Base-by-base conservation (phyloP, 2,113 vertebrate genomes). In the Scalopus aquaticus region DNA sequence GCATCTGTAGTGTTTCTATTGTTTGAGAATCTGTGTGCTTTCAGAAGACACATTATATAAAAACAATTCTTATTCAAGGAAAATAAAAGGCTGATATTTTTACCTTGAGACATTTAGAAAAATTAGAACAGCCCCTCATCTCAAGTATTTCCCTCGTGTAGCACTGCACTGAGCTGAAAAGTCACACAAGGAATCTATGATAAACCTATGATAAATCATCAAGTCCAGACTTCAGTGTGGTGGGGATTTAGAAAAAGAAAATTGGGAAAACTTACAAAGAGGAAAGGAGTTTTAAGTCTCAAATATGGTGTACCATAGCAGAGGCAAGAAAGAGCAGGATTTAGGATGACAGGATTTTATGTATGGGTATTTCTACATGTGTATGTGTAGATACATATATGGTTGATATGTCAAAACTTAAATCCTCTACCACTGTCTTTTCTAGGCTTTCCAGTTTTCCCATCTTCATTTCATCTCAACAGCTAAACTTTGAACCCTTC, bases 1-100 rank as follows among this genome's bases (percentile, higher is more conserved):
- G 39, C 11, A 74, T 85, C 8, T 80, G 9, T 72, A 51, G 6
- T 72, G 11, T 93, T 82, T 78, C 32, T 86, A 1, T 93, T 86
- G 35, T 78, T 90, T 88, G 56, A 91, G 46, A 37, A 90, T 16
- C 67, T 44, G 22, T 58, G 28, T 82, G 49, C 77, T 82, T 95
- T 83, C 56, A 87, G 28, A 83, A 77, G 51, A 42, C 19, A 64
- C 3, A 84, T 60, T 87, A 35, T 60, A 60, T 73, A 73, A 94
- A 81, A 86, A 73, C 46, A 77, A 9, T 51, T 54, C 32, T 76
- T 81, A 70, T 37, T 93, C 51, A 91, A 93, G 77, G 72, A 91
- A 95, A 95, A 84, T 28, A 58, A 28, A 19, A 82, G 42, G 54
- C 56, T 90, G 28, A 51, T 93, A 24, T 79, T 87, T 94, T 65